These are phyloP conservation scores for Leucopsar rothschildi DNA, from an alignment of 2,113 vertebrate genomes.

Conservation along the genomic window DNA sequence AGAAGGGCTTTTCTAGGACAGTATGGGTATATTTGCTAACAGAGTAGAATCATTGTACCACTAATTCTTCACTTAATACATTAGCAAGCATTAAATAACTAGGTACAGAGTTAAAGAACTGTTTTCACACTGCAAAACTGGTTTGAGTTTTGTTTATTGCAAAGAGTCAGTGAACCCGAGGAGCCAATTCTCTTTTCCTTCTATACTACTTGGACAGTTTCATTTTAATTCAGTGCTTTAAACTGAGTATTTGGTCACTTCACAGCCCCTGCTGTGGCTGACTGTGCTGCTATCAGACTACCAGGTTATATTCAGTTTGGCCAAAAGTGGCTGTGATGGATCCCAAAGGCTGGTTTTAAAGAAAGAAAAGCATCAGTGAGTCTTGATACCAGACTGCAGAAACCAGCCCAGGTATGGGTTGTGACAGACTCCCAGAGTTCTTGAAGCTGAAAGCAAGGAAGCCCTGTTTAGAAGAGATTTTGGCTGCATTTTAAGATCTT, in stretches of 20 bases:
- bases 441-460: constrained; percentile 40
- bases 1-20: background rate
- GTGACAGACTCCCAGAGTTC: constrained; percentile 32
- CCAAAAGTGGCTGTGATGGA: constrained; percentile 9
- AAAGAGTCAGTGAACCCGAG: background rate
- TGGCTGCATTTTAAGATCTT: constrained; percentile 15
- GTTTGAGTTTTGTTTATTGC: background rate
- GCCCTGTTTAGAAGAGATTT: constrained; percentile 38
- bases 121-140: background rate
- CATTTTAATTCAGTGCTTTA: background rate
- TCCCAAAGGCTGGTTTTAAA: background rate
- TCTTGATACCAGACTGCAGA: constrained; percentile 35
- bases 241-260: background rate
- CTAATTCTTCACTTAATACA: background rate
- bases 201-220: background rate
- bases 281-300: background rate
- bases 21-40: background rate
- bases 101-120: background rate
- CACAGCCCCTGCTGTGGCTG: background rate
- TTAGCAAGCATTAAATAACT: background rate
- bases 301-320: background rate
- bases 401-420: constrained; percentile 9
- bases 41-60: background rate
- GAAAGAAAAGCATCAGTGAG: constrained; percentile 29
- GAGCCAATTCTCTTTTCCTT: background rate